Conservation (phyloP, 2,888 invertebrate species). For the Galerucella nymphaeae region DNA sequence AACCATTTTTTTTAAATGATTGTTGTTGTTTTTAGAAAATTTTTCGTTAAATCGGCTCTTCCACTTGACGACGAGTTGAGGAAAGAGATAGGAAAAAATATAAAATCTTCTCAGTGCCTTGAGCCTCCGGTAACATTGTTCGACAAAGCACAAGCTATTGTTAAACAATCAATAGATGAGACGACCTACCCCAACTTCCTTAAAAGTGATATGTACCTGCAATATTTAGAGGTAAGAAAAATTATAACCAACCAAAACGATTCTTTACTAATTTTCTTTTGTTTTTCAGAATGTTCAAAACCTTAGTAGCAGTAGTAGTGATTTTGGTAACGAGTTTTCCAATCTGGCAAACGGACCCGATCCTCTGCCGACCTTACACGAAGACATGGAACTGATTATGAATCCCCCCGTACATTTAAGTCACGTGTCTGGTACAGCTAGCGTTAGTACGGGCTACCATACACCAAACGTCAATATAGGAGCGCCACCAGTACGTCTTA, state of each 20-base stretch:
- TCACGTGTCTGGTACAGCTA: slow-evolving; percentile 62
- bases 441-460: slow-evolving; percentile 65
- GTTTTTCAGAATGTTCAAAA: slow-evolving; percentile 59
- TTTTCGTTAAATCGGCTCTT: slow-evolving; percentile 63
- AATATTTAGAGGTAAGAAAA: slow-evolving; percentile 78
- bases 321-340: slow-evolving; percentile 60
- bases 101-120: slow-evolving; percentile 78
- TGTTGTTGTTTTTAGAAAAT: slow-evolving; percentile 48
- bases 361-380: slow-evolving; percentile 84
- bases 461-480: slow-evolving; percentile 60
- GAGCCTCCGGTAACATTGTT: slow-evolving; percentile 76
- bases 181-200: slow-evolving; percentile 94
- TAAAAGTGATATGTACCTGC: slow-evolving; percentile 90
- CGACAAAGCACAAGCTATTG: slow-evolving; percentile 75
- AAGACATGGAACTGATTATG: slow-evolving; percentile 79
- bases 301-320: slow-evolving; percentile 61
- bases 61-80: slow-evolving; percentile 86
- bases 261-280: not conserved
- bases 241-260: not conserved
- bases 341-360: slow-evolving; percentile 60
- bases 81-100: slow-evolving; percentile 78
- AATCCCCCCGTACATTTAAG: slow-evolving; percentile 55
- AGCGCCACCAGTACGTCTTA: slow-evolving; percentile 71
- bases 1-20: slow-evolving; percentile 24
- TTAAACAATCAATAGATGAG: slow-evolving; percentile 85